Percentiles rank a stretch among this genome's conserved stretches.
phyloP scores from a whole-genome alignment of 2,888 invertebrate species.

The Phlogophora meticulosa region DNA sequence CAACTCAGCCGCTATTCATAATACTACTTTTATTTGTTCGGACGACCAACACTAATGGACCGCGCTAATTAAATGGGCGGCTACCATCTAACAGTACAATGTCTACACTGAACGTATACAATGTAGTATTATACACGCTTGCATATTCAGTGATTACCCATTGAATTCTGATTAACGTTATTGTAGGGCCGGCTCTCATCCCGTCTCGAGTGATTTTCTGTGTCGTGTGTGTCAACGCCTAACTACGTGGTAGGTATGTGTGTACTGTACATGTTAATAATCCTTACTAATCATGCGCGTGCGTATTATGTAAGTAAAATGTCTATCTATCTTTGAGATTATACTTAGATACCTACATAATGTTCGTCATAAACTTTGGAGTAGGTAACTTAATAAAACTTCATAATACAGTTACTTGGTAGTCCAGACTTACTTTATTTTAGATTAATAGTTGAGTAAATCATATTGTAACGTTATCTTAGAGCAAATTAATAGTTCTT shows the following conservation, averaged over 20 bases:
- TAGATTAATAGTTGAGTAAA: slow-evolving; percentile 46
- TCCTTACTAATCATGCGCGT: slow-evolving; percentile 40
- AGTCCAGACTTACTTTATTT: slow-evolving; percentile 46
- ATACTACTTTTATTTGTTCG: slow-evolving; percentile 79
- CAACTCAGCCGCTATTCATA: slow-evolving; percentile 73
- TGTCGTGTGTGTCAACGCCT: slow-evolving; percentile 35
- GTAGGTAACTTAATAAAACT: slow-evolving; percentile 45
- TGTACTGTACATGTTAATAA: slow-evolving; percentile 44
- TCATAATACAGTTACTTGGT: slow-evolving; percentile 35
- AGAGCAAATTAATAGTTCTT: slow-evolving; percentile 54
- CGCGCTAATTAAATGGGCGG: slow-evolving; percentile 81
- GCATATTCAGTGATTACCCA: slow-evolving; percentile 72
- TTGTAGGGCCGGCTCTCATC: slow-evolving; percentile 53
- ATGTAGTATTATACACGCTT: slow-evolving; percentile 53
- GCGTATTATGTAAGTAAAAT: slow-evolving; percentile 31
- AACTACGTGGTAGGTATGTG: slow-evolving; percentile 14
- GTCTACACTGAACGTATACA: slow-evolving; percentile 50
- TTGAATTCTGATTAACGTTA: slow-evolving; percentile 72
- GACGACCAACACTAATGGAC: slow-evolving; percentile 79
- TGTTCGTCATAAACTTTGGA: slow-evolving; percentile 22
- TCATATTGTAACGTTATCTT: slow-evolving; percentile 43
- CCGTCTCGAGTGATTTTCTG: slow-evolving; percentile 50
- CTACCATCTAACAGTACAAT: slow-evolving; percentile 66
- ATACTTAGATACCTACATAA: slow-evolving; percentile 18
- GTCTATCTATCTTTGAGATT: slow-evolving; percentile 29